Percentiles rank a stretch among this genome's conserved stretches.
Conservation (phyloP, 2,113 vertebrate genomes). For the Lepisosteus oculatus region DNA sequence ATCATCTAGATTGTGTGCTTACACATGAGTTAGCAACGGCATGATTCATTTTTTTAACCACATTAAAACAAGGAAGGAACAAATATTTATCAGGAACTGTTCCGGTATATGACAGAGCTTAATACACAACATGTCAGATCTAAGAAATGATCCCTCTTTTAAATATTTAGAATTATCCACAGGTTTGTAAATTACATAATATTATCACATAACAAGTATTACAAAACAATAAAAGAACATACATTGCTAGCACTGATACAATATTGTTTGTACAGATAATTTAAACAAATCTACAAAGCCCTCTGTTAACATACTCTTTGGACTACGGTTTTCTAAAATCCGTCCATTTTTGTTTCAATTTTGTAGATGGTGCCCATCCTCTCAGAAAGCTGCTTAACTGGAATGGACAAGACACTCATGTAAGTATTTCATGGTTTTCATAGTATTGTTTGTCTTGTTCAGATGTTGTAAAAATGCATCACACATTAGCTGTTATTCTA, state of each 20-base stretch:
- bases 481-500: too few relatives aligned
- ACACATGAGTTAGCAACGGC: too few relatives aligned
- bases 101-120: too few relatives aligned
- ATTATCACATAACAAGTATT: not conserved
- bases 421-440: conserved; percentile 35
- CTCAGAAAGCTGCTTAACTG: conserved; percentile 37
- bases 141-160: not conserved
- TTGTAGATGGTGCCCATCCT: conserved; percentile 44
- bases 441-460: too few relatives aligned
- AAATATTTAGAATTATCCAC: not conserved
- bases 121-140: not conserved
- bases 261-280: not conserved
- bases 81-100: too few relatives aligned
- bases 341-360: not conserved
- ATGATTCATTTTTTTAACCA: too few relatives aligned
- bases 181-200: not conserved
- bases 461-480: too few relatives aligned
- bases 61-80: too few relatives aligned
- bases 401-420: conserved; percentile 37
- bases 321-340: not conserved
- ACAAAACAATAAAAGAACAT: not conserved
- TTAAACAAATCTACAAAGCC: not conserved
- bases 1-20: too few relatives aligned
- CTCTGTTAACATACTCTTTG: not conserved
- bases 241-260: not conserved